These are phyloP conservation scores for Chrysopa pallens DNA, from an alignment of 1,140 invertebrate genomes.

Conservation along the genomic window DNA sequence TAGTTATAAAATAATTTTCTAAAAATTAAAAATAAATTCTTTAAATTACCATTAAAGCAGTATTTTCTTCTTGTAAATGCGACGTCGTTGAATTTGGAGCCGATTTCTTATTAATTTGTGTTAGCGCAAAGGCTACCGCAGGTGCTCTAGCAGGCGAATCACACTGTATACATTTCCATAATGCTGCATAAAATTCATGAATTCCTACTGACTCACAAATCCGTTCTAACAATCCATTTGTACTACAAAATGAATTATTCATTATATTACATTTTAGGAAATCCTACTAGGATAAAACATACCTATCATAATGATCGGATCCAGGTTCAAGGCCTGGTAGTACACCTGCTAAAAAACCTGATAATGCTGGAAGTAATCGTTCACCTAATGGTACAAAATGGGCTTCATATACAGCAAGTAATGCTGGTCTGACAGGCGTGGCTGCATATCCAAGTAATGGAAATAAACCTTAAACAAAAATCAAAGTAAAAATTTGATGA, in stretches of 20 bases:
- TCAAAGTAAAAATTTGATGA: too few species aligned
- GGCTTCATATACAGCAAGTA: conserved; percentile 79
- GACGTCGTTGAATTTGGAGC: conserved; percentile 4
- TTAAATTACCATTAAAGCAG: not conserved
- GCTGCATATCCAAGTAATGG: conserved; percentile 77
- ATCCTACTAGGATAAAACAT: conserved; percentile 2
- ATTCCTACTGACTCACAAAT: conserved; percentile 35
- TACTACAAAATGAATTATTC: not conserved
- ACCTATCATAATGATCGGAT: conserved; percentile 76
- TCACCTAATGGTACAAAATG: conserved; percentile 77
- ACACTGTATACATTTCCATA: conserved; percentile 75
- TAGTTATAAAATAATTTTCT: too few species aligned
- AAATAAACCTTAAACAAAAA: conserved; percentile 52
- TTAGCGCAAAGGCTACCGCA: conserved; percentile 63
- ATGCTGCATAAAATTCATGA: conserved; percentile 67
- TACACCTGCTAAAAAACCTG: conserved; percentile 72
- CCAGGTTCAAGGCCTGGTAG: conserved; percentile 80
- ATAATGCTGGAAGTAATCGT: conserved; percentile 62
- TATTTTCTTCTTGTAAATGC: not conserved
- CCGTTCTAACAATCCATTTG: not conserved
- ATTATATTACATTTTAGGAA: not conserved
- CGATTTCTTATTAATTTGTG: conserved; percentile 64
- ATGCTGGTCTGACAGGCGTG: conserved; percentile 71
- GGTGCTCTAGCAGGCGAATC: conserved; percentile 71
- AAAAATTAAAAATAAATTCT: not conserved